Base-by-base conservation (phyloP, 92 coral and sea anemone genomes). In the Paragorgia papillata region DNA sequence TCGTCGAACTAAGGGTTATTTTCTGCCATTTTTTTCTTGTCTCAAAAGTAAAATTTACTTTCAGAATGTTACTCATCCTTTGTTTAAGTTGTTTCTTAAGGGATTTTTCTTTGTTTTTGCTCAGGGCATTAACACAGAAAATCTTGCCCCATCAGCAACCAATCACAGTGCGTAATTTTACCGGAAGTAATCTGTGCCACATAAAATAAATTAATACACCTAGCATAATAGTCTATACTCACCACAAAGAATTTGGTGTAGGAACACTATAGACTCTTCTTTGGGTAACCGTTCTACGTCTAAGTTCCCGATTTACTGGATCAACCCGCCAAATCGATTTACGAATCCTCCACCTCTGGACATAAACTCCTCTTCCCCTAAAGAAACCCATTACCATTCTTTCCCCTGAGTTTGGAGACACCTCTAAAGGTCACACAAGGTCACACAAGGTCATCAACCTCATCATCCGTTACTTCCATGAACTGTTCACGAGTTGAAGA, bases 331-430 rank as follows among this genome's bases (percentile, higher is more conserved):
- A 25, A 31, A 88, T 82, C 34, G 90, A 82, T 57, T 76, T 66
- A 46, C 84, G 84, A 31, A 82, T 9, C 70, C 87, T 76, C 79
- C 79, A 69, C 75, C 90, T 86, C 63, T 82, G 89, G 30, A 88
- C 74, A 40, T 74, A 79, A n/a, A 82, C 54, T 51, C 89, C 87
- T 79, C 59, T 81, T 35, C 88, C 88, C 73, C 65, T 86, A 51
- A 86, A 76, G 77, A 79, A 83, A 32, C 85, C 90, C 62, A 81
- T 74, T 7, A 86, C 55, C 90, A 86, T 86, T 62, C 86, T 69
- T 62, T 86, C 89, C 17, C 90, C 90, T 32, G 87, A 86, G 41
- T 86, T 82, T 54, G 83, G 90, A 29, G 87, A 87, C 26, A 63
- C 43, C 46, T 70, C 41, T 49, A 87, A 70, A 40, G 55, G n/a